phyloP scores from a whole-genome alignment of 2,113 vertebrate genomes.

The Opisthocomus hoazin region DNA sequence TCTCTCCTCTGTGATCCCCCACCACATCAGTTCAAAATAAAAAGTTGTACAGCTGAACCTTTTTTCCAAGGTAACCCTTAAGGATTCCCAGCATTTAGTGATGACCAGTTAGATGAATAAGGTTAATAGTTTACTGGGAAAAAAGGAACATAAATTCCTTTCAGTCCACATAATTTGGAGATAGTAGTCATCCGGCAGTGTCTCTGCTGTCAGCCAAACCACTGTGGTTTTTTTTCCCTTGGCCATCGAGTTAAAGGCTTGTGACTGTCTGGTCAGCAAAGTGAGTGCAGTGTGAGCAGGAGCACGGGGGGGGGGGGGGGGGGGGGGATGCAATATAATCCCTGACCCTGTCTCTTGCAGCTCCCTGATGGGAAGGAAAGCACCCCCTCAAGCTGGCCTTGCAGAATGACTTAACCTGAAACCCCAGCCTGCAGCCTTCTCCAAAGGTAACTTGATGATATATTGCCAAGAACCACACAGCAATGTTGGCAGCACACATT shows the following conservation, averaged over 20 bases:
- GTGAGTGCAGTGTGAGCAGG: not conserved
- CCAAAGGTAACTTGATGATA: not conserved
- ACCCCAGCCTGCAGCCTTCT: not conserved
- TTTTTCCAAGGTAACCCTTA: not conserved
- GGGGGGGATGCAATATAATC: too few species aligned
- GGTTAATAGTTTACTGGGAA: not conserved
- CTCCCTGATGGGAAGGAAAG: not conserved
- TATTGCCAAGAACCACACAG: rapidly evolving
- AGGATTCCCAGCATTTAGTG: not conserved
- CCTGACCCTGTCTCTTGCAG: not conserved
- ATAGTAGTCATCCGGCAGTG: too few species aligned
- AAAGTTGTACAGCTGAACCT: not conserved
- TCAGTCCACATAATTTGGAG: not conserved
- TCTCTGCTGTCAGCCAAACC: not conserved
- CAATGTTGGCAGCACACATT: not conserved
- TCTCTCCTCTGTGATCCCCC: not conserved
- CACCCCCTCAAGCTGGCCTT: not conserved
- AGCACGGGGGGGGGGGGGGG: rapidly evolving
- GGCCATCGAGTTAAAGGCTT: not conserved
- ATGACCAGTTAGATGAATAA: not conserved
- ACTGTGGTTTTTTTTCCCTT: not conserved
- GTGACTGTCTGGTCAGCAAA: not conserved
- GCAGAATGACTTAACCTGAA: not conserved
- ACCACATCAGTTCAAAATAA: not conserved
- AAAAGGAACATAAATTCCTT: not conserved